phyloP scores from a whole-genome alignment of 2,888 invertebrate species.

The Drosophila kanekoi region DNA sequence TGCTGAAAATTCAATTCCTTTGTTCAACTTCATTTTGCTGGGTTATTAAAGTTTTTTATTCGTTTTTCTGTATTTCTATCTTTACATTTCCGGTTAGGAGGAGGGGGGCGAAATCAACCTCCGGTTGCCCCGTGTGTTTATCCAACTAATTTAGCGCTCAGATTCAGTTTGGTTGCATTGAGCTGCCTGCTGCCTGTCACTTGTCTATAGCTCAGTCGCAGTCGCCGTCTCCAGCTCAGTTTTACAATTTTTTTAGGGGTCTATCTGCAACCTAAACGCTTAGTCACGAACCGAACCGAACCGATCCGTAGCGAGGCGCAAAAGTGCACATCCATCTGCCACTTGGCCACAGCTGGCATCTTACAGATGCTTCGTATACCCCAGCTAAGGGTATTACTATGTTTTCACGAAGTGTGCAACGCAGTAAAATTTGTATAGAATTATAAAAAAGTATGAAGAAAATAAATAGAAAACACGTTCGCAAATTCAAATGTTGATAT shows the following conservation, averaged over 20 bases:
- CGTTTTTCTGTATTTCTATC: conserved; percentile 22
- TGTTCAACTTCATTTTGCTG: conserved; percentile 46
- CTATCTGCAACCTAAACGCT: conserved; percentile 65
- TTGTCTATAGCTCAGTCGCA: conserved; percentile 33
- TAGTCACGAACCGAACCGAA: conserved; percentile 67
- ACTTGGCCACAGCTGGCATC: conserved; percentile 49
- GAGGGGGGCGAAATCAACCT: background rate
- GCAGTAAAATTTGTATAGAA: background rate
- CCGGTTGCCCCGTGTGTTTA: conserved; percentile 42
- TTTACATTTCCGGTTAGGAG: conserved; percentile 67
- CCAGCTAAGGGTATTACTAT: background rate
- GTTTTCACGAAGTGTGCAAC: background rate
- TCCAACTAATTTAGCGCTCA: conserved; percentile 56
- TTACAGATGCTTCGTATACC: conserved; percentile 18
- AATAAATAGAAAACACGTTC: no score
- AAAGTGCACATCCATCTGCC: conserved; percentile 59
- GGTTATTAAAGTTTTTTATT: conserved; percentile 27
- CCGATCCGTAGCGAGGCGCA: conserved; percentile 16
- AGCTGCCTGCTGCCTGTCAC: conserved; percentile 54
- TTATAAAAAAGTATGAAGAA: no score
- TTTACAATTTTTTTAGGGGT: conserved; percentile 9
- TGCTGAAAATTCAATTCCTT: conserved; percentile 57
- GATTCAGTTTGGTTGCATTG: conserved; percentile 38
- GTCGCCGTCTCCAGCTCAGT: conserved; percentile 2
- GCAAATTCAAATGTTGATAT: no score